Base-by-base conservation (phyloP, 2,888 invertebrate species). In the Paralinhomoeus sp. region DNA sequence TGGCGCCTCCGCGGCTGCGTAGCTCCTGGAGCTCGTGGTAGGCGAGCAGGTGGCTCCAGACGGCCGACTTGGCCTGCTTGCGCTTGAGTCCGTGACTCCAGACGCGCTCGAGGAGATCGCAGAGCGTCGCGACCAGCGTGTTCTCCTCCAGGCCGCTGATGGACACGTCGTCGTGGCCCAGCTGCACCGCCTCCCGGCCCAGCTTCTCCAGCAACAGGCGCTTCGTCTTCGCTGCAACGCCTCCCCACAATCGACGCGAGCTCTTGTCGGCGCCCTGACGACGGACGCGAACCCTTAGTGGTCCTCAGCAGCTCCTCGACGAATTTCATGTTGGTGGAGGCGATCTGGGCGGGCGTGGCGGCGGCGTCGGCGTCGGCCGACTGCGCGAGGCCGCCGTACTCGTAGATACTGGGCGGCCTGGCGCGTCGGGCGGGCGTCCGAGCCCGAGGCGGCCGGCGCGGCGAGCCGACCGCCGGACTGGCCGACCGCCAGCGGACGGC, bases 201-300 rank as follows among this genome's bases (percentile, higher is more conserved):
- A 97, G 80, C 70, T 97, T 97, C 60, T 91, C 89, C n/a, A 97
- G 75, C 33, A 97, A 70, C 87, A 97, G 91, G 52, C 91, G 72
- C 68, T 97, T 97, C 1, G 93, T 97, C 73, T 89, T 59, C 2
- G 52, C 57, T 57, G 44, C 17, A 39, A 27, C 27, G 27, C 12
- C 7, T 27, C 27, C 7, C 27, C 27, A 27, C 27, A 27, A 5
- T 27, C 27, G n/a, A n/a, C n/a, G n/a, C n/a, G n/a, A n/a, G n/a
- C n/a, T n/a, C n/a, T n/a, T n/a, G n/a, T n/a, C n/a, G n/a, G n/a
- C n/a, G n/a, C n/a, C n/a, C n/a, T n/a, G n/a, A n/a, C n/a, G n/a
- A n/a, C n/a, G n/a, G n/a, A n/a, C 27, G 12, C 27, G 5, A 5
- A 27, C 27, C 12, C 27, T 27, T 27, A 12, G 27, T 27, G 27